phyloP scores from a whole-genome alignment of 2,113 vertebrate genomes.

The Pao palembangensis region DNA sequence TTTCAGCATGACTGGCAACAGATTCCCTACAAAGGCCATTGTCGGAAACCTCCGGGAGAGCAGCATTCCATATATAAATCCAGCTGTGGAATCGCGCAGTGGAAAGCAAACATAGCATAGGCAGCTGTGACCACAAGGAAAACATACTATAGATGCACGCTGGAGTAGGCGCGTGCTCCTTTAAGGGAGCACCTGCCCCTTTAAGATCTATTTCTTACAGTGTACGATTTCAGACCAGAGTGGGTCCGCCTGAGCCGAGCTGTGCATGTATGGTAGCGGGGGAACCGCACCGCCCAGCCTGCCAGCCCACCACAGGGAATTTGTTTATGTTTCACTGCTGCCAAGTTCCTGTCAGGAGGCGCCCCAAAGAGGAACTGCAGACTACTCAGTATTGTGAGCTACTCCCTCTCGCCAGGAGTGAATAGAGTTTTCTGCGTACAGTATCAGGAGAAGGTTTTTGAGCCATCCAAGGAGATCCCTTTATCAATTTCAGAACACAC shows the following conservation, averaged over 20 bases:
- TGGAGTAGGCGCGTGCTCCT: constrained; percentile 17
- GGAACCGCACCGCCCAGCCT: constrained; percentile 55
- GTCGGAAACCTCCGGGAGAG: constrained; percentile 22
- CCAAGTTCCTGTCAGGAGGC: constrained; percentile 79
- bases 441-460: constrained; percentile 48
- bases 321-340: constrained; percentile 75
- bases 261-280: constrained; percentile 60
- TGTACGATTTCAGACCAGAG: constrained; percentile 40
- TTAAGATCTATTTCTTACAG: constrained; percentile 60
- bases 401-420: constrained; percentile 58
- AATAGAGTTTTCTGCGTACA: constrained; percentile 40
- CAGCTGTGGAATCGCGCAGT: constrained; percentile 26
- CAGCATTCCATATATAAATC: constrained; percentile 5
- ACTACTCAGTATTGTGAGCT: constrained; percentile 58
- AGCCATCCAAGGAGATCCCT: constrained; percentile 57
- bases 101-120: constrained; percentile 4
- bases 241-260: constrained; percentile 29
- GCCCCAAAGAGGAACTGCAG: constrained; percentile 75
- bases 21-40: too few relatives aligned
- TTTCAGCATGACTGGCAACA: constrained; percentile 7
- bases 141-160: constrained; percentile 7
- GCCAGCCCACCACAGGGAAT: constrained; percentile 72
- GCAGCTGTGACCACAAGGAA: constrained; percentile 25
- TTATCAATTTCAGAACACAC: constrained; percentile 38
- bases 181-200: constrained; percentile 55